Percentiles rank a stretch among this genome's conserved stretches.
Conservation (phyloP, 2,888 invertebrate genomes). For the Trissoscelio sp. region DNA sequence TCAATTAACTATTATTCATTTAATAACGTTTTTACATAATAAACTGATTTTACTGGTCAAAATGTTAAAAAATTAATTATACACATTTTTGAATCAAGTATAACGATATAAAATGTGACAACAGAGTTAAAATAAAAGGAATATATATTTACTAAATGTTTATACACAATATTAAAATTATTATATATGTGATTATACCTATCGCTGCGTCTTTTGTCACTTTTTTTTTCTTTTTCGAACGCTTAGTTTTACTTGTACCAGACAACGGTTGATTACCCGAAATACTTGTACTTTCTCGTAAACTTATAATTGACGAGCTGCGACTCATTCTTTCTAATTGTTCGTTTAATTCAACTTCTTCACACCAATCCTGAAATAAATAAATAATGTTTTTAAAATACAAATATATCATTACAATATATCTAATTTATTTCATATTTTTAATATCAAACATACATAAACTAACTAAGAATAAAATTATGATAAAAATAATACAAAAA, state of each 20-base stretch:
- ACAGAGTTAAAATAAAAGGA: no score
- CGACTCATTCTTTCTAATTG: slow-evolving; percentile 84
- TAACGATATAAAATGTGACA: no score
- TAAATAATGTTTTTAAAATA: slow-evolving; percentile 8
- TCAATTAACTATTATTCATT: no score
- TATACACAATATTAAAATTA: slow-evolving; percentile 1
- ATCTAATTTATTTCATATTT: neutral
- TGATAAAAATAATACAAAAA: neutral
- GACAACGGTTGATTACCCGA: slow-evolving; percentile 71
- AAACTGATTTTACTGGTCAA: no score
- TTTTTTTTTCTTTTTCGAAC: slow-evolving; percentile 84
- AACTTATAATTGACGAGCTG: slow-evolving; percentile 85
- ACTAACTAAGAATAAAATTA: no score
- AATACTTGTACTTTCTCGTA: slow-evolving; percentile 78
- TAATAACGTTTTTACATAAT: no score
- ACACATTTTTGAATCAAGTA: no score
- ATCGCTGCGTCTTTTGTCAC: slow-evolving; percentile 71
- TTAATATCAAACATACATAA: no score
- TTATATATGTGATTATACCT: slow-evolving; percentile 70
- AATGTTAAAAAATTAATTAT: no score
- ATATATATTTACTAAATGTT: no score
- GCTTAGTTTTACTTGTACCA: slow-evolving; percentile 83
- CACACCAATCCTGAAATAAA: slow-evolving; percentile 85
- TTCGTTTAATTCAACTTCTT: slow-evolving; percentile 86
- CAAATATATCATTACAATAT: neutral